phyloP scores from a whole-genome alignment of 2,888 invertebrate genomes.

The Lissocephala sabroskyi region DNA sequence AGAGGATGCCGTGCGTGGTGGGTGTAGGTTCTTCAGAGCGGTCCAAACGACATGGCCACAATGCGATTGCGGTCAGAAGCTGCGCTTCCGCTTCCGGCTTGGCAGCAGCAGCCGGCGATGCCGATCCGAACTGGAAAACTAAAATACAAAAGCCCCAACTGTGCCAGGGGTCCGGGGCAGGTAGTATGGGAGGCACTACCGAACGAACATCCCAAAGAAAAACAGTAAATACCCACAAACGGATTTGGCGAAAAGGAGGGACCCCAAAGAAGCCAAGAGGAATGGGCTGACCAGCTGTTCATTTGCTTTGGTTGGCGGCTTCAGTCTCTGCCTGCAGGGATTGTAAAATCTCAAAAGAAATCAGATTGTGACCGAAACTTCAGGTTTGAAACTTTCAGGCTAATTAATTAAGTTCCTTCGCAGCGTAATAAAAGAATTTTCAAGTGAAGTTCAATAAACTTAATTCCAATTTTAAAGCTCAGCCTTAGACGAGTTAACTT shows the following conservation, averaged over 20 bases:
- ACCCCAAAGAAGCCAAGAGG: too few relatives aligned
- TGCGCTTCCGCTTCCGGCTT: constrained; percentile 49
- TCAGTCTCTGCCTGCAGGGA: not conserved
- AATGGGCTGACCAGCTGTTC: constrained; percentile 2
- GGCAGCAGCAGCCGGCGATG: not conserved
- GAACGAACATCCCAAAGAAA: too few relatives aligned
- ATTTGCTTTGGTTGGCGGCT: not conserved
- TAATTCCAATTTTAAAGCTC: too few relatives aligned
- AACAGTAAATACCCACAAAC: constrained; percentile 31
- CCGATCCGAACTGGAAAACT: not conserved
- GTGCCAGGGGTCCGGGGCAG: not conserved
- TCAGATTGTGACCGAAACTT: constrained; percentile 50
- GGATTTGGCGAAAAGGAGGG: constrained; percentile 1
- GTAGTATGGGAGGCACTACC: too few relatives aligned
- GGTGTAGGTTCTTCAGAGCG: too few relatives aligned
- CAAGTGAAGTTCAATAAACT: too few relatives aligned
- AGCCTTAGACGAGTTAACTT: too few relatives aligned
- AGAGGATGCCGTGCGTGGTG: too few relatives aligned
- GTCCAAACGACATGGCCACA: constrained; percentile 63
- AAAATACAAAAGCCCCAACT: constrained; percentile 2
- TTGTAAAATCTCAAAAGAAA: constrained; percentile 4
- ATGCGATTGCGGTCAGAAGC: constrained; percentile 60
- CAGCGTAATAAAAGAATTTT: too few relatives aligned
- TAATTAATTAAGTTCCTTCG: constrained; percentile 61
- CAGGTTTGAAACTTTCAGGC: constrained; percentile 42